phyloP scores from a whole-genome alignment of 2,113 vertebrate genomes.

The Acinonyx jubatus region DNA sequence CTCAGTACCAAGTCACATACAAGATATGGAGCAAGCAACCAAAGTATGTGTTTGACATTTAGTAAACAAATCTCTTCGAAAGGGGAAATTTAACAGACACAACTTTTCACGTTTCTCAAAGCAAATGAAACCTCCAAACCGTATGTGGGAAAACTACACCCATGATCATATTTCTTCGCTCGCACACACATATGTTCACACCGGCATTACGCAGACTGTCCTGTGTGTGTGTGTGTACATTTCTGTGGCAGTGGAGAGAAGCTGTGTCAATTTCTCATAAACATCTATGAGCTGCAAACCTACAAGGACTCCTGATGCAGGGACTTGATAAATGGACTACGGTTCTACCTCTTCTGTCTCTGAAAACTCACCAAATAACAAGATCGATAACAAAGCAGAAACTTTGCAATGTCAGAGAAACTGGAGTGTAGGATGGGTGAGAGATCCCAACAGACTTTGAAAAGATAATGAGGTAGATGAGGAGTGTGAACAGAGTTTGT shows the following conservation, averaged over 20 bases:
- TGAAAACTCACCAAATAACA: background rate
- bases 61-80: background rate
- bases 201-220: rapidly evolving
- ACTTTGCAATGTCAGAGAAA: background rate
- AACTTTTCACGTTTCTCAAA: background rate
- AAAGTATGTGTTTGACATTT: background rate
- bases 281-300: background rate
- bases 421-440: background rate
- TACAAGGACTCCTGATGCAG: background rate
- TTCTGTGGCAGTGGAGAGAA: background rate
- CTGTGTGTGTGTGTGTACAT: too few relatives aligned
- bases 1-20: background rate
- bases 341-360: background rate
- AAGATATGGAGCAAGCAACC: background rate
- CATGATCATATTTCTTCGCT: background rate
- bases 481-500: background rate
- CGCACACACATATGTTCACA: background rate
- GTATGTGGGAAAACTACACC: background rate
- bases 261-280: background rate
- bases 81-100: background rate
- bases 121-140: background rate
- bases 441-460: background rate
- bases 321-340: background rate
- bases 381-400: background rate
- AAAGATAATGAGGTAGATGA: background rate